phyloP scores from a whole-genome alignment of 2,888 invertebrate species.

The Stegana nigrithorax region DNA sequence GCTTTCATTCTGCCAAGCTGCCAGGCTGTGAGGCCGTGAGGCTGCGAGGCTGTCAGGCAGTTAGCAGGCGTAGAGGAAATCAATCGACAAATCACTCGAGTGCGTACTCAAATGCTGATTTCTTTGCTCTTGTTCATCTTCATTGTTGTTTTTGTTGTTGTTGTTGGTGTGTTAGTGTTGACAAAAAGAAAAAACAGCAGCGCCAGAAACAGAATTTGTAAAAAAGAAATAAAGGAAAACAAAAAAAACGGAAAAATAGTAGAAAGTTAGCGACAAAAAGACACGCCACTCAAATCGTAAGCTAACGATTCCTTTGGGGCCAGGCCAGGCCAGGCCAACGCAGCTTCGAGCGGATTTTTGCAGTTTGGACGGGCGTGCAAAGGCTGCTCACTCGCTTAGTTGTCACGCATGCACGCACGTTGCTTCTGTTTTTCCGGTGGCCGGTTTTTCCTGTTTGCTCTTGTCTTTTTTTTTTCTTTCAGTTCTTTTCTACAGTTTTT shows the following conservation, averaged over 20 bases:
- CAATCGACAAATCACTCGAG: conserved; percentile 66
- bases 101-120: conserved; percentile 41
- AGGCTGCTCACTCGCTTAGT: conserved; percentile 52
- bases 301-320: conserved; percentile 57
- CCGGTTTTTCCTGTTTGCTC: conserved; percentile 48
- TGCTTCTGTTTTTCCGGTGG: conserved; percentile 62
- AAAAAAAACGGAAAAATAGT: neutral
- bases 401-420: conserved; percentile 65
- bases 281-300: conserved; percentile 47
- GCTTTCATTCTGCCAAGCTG: no score
- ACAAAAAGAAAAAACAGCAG: neutral
- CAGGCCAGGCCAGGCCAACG: conserved; percentile 26
- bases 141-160: conserved; percentile 29
- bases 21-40: no score
- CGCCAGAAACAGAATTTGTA: no score
- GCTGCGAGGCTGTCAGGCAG: conserved; percentile 28
- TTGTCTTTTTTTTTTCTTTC: neutral
- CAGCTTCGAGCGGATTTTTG: neutral
- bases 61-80: conserved; percentile 53
- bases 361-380: neutral
- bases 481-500: conserved; percentile 21
- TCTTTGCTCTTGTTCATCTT: conserved; percentile 8
- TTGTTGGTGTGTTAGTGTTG: conserved; percentile 39
- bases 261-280: conserved; percentile 21
- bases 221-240: neutral